phyloP scores from a whole-genome alignment of 2,888 invertebrate genomes.

The Andrena flavipes region DNA sequence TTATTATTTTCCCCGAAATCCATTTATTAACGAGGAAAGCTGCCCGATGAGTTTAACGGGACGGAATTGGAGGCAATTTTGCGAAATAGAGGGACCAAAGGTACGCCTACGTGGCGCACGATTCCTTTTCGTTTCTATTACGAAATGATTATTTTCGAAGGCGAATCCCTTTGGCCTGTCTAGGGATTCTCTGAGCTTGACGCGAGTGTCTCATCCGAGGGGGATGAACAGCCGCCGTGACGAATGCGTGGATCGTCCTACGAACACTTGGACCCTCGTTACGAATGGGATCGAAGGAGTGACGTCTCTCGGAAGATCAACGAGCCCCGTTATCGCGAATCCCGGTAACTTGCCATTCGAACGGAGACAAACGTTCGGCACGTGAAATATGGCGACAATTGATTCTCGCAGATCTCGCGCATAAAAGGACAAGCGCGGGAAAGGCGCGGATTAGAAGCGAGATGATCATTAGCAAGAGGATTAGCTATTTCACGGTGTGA shows the following conservation, averaged over 20 bases:
- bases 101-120: conserved; percentile 4
- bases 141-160: conserved; percentile 29
- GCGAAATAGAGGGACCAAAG: conserved; percentile 17
- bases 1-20: conserved; percentile 43
- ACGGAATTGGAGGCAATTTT: conserved; percentile 59
- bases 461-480: neutral
- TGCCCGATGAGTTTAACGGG: conserved; percentile 51
- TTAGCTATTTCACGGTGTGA: conserved; percentile 4
- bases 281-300: neutral
- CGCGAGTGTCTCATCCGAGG: conserved; percentile 8
- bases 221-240: neutral
- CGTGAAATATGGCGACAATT: conserved; percentile 9
- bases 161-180: conserved; percentile 1
- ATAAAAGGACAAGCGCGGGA: neutral
- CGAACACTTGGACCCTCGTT: neutral
- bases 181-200: neutral
- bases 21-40: conserved; percentile 58
- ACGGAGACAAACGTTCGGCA: neutral
- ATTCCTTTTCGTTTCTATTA: conserved; percentile 57
- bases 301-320: neutral
- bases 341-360: neutral
- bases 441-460: neutral
- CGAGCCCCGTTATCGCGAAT: neutral
- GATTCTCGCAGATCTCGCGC: neutral
- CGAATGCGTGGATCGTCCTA: neutral